Percentiles rank a stretch among this genome's conserved stretches.
Conservation (phyloP, 2,888 invertebrate genomes). For the Myopa tessellatipennis region DNA sequence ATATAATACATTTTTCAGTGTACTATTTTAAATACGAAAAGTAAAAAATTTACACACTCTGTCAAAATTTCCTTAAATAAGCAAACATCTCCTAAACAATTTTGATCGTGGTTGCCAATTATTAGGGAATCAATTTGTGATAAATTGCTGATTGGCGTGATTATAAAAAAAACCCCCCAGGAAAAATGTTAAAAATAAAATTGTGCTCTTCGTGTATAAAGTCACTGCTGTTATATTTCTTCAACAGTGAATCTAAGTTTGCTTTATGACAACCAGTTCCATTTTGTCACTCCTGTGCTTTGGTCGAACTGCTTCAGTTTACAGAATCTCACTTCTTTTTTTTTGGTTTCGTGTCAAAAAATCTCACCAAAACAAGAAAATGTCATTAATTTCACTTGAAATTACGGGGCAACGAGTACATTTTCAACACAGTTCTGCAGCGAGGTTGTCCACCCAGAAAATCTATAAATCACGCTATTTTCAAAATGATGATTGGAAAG, state of each 20-base stretch:
- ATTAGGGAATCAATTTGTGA: slow-evolving; percentile 25
- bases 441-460: slow-evolving; percentile 53
- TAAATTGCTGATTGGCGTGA: neutral
- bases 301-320: neutral
- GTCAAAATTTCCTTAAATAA: neutral
- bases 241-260: slow-evolving; percentile 46
- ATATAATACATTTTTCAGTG: neutral
- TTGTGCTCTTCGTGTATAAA: too few species aligned
- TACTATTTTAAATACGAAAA: neutral
- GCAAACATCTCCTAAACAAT: neutral
- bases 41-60: neutral
- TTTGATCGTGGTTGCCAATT: slow-evolving; percentile 7
- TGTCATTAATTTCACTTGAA: slow-evolving; percentile 1
- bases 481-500: slow-evolving; percentile 48
- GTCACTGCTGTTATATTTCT: slow-evolving; percentile 36
- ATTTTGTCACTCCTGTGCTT: slow-evolving; percentile 5
- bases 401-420: slow-evolving; percentile 20
- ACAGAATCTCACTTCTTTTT: neutral
- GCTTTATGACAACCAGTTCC: neutral
- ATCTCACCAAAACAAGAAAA: neutral
- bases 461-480: slow-evolving; percentile 54
- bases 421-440: neutral
- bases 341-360: too few species aligned
- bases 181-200: neutral
- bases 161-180: neutral